phyloP scores from a whole-genome alignment of 2,113 vertebrate genomes.

The Monopterus albus region DNA sequence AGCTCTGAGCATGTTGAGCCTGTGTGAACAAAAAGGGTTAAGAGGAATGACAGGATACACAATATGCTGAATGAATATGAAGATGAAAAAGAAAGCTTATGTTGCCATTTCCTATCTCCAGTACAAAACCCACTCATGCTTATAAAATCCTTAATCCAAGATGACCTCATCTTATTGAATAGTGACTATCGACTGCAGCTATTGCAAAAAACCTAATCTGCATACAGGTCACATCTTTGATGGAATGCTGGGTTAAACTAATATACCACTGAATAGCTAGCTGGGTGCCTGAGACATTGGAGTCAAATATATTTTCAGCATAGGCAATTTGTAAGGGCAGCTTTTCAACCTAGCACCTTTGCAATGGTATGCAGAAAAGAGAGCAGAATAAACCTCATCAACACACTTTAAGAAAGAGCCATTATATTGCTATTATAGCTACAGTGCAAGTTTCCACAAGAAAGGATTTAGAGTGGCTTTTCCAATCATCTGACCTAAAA shows the following conservation, averaged over 20 bases:
- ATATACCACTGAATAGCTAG: not conserved
- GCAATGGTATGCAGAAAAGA: not conserved
- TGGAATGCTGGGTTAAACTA: conserved; percentile 29
- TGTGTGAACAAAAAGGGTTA: conserved; percentile 64
- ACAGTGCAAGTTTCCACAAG: conserved; percentile 67
- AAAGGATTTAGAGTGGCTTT: conserved; percentile 59
- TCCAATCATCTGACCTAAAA: conserved; percentile 26
- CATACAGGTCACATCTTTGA: conserved; percentile 2
- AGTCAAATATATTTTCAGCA: not conserved
- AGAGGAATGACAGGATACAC: conserved; percentile 45
- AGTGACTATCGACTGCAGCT: not conserved
- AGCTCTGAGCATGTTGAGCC: conserved; percentile 63
- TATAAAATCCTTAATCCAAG: not conserved
- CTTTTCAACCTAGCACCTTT: conserved; percentile 4
- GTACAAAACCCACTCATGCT: not conserved
- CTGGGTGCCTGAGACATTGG: not conserved
- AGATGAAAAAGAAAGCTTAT: conserved; percentile 13
- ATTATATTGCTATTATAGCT: conserved; percentile 41
- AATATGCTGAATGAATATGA: conserved; percentile 41
- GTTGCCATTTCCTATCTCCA: conserved; percentile 22
- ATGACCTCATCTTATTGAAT: conserved; percentile 1
- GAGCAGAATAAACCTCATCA: not conserved
- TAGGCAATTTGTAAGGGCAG: not conserved
- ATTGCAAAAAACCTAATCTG: conserved; percentile 26
- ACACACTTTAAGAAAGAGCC: conserved; percentile 12